Evolutionary conservation across 2,113 vertebrate species (phyloP), one percentile per base, ranked within the genome.

Genomic region (Ellobius talpinus): DNA sequence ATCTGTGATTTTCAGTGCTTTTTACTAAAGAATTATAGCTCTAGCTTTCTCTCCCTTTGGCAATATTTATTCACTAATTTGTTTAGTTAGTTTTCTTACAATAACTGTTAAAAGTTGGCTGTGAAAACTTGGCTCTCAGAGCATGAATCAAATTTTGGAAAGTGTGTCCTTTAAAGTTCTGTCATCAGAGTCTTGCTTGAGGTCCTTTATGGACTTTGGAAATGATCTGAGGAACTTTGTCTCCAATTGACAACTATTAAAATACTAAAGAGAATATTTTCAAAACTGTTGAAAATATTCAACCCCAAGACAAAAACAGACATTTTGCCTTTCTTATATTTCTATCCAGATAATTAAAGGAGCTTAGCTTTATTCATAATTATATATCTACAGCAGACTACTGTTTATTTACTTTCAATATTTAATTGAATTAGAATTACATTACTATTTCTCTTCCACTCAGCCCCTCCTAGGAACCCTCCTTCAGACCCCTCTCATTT

Each of bases 231-330:
- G 58, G 93, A 66, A 85, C 70, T 39, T 88, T 90, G 55, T 68
- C 47, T 90, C 39, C 85, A 90, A 55, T 88, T 65, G 4, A 5
- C 52, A 7, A 50, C 55, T 86, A 87, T 77, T 94, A 24, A 96
- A 95, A 88, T 79, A 87, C 24, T 95, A 36, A 70, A 42, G 19
- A 50, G 68, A 88, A 81, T 65, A 76, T 86, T 94, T 92, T 31
- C 36, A 85, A 92, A 94, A 81, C 29, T 61, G 1, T 95, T 76
- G 61, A 61, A 50, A 50, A 11, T 50, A 50, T 50, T 58, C 6
- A 50, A 16, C 72, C 65, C 0, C 10, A 77, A 90, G 61, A 91
- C 39, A 78, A 78, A 12, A 79, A 21, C 3, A 88, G 16, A 12
- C 5, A 50, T 77, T 86, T 39, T 61, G 66, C 45, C 55, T 85